Evolutionary conservation across 2,888 invertebrate species (phyloP).

Genomic region (Lordiphosa andalusiaca): DNA sequence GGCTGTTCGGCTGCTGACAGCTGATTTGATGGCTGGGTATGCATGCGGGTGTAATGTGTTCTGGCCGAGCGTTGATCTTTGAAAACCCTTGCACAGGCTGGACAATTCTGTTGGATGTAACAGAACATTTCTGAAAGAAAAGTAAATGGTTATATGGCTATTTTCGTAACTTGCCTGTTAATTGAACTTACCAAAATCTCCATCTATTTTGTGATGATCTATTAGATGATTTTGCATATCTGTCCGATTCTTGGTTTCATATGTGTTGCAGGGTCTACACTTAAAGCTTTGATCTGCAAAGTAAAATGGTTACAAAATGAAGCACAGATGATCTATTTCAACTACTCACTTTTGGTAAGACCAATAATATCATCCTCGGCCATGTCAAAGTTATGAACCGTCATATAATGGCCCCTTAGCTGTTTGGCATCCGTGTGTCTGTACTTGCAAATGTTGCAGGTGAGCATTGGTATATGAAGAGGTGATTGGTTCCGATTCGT

Average conservation of each 20-base stretch:
- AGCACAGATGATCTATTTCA: neutral
- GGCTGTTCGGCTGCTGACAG: conserved; percentile 2
- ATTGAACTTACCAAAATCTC: conserved; percentile 50
- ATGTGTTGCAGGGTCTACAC: conserved; percentile 60
- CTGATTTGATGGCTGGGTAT: conserved; percentile 33
- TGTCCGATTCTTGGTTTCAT: conserved; percentile 49
- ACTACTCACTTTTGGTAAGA: conserved; percentile 51
- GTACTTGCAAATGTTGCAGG: conserved; percentile 52
- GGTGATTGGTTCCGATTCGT: neutral
- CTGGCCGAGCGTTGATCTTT: conserved; percentile 61
- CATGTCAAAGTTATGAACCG: conserved; percentile 53
- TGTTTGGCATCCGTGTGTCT: conserved; percentile 55
- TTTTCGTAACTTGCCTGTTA: no score
- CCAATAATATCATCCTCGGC: conserved; percentile 61
- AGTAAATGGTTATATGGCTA: neutral
- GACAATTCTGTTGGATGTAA: conserved; percentile 62
- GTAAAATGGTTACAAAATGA: no score
- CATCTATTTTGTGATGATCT: conserved; percentile 58
- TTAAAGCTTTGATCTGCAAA: conserved; percentile 60
- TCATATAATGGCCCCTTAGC: conserved; percentile 49
- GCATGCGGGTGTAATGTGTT: conserved; percentile 65
- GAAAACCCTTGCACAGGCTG: conserved; percentile 64
- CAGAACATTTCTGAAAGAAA: conserved; percentile 51
- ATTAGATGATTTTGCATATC: conserved; percentile 65
- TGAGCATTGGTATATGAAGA: conserved; percentile 46